phyloP scores from a whole-genome alignment of 2,113 vertebrate species.

The Gobio gobio region DNA sequence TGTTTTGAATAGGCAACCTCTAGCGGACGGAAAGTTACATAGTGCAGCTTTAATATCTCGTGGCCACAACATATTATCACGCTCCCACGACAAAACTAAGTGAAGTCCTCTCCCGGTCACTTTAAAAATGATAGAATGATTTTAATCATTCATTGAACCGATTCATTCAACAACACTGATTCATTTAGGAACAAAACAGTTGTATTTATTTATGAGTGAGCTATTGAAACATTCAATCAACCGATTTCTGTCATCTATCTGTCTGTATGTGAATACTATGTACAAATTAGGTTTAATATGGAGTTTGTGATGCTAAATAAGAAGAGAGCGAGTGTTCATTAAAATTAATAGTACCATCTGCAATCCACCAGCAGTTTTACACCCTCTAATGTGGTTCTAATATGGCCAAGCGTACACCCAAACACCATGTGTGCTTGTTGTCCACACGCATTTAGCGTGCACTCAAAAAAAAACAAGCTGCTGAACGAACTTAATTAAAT shows the following conservation, averaged over 20 bases:
- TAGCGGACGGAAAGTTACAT: too few species aligned
- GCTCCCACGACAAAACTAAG: too few species aligned
- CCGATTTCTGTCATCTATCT: neutral
- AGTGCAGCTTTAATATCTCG: too few species aligned
- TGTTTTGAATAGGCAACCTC: too few species aligned
- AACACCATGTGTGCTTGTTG: neutral
- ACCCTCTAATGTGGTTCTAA: conserved; percentile 14
- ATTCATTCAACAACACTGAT: neutral
- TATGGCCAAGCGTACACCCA: neutral
- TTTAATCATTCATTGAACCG: neutral
- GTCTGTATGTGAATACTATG: neutral
- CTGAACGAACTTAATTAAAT: too few species aligned
- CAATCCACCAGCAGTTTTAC: conserved; percentile 24
- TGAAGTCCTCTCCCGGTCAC: neutral
- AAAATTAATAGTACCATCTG: conserved; percentile 33
- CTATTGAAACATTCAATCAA: neutral
- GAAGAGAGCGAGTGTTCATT: conserved; percentile 6
- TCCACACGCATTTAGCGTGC: neutral
- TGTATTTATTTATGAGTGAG: neutral
- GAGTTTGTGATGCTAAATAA: neutral
- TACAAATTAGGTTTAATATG: conserved; percentile 19
- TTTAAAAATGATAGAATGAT: neutral
- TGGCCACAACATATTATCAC: too few species aligned
- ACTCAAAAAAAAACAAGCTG: too few species aligned
- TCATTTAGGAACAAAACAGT: neutral